Conservation (phyloP, 2,888 invertebrate genomes). For the Dryobota labecula region DNA sequence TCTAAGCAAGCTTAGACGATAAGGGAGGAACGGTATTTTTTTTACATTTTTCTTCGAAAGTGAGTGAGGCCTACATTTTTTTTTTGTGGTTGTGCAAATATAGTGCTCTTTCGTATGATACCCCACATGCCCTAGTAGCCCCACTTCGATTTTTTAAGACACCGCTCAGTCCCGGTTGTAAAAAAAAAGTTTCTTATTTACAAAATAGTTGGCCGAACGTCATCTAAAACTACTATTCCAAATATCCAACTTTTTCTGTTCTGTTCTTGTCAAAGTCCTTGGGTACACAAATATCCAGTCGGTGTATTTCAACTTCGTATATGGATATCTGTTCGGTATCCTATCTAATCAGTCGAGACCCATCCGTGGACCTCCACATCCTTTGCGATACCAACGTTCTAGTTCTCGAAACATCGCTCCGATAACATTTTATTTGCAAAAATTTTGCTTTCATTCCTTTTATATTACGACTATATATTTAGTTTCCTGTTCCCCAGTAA, state of each 20-base stretch:
- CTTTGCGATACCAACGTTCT: slow-evolving; percentile 25
- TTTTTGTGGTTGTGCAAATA: too few relatives aligned
- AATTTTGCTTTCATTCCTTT: slow-evolving; percentile 28
- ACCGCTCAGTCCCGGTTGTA: too few relatives aligned
- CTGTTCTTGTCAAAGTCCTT: neutral
- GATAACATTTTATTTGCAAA: slow-evolving; percentile 54
- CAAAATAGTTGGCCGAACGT: too few relatives aligned
- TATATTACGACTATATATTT: neutral
- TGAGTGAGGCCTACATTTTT: too few relatives aligned
- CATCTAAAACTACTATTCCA: too few relatives aligned
- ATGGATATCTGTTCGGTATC: slow-evolving; percentile 41
- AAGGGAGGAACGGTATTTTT: too few relatives aligned
- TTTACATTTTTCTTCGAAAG: too few relatives aligned
- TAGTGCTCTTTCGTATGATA: too few relatives aligned
- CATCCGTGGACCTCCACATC: slow-evolving; percentile 31
- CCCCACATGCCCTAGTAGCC: too few relatives aligned
- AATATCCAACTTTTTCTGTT: neutral
- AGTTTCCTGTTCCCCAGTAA: neutral
- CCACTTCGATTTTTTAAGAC: too few relatives aligned
- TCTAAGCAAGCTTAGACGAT: too few relatives aligned
- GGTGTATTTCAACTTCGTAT: slow-evolving; percentile 47
- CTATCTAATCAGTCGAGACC: slow-evolving; percentile 51
- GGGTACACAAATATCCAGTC: slow-evolving; percentile 6
- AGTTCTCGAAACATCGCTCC: slow-evolving; percentile 28
- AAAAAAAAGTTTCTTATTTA: too few relatives aligned